These are phyloP conservation scores for Sebastes wilsoni DNA, from an alignment of 2,797 vertebrate genomes.

Conservation along the genomic window DNA sequence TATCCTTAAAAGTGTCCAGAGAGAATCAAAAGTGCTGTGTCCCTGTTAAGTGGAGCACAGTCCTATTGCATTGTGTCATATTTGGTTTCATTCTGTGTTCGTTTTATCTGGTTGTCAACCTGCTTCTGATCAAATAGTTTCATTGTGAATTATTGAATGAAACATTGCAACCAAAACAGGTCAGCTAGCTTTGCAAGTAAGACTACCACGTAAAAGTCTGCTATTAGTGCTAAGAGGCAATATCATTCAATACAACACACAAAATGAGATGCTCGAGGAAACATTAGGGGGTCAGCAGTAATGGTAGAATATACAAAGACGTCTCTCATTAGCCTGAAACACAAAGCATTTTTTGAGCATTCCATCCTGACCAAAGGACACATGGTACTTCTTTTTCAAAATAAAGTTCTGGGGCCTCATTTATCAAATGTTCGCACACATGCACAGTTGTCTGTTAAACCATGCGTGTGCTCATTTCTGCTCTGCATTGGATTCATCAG, in stretches of 20 bases:
- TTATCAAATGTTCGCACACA: neutral
- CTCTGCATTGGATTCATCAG: neutral
- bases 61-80: neutral
- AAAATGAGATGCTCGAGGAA: neutral
- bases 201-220: neutral
- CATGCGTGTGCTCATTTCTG: neutral
- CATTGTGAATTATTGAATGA: neutral
- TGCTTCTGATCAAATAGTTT: neutral
- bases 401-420: neutral
- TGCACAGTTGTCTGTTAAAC: neutral
- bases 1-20: neutral
- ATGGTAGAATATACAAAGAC: neutral
- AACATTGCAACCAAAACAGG: neutral
- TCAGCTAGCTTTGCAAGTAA: neutral
- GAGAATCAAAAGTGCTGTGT: neutral
- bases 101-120: neutral
- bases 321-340: neutral
- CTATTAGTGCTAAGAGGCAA: neutral
- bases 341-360: neutral
- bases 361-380: neutral
- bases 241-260: neutral
- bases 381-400: neutral
- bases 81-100: neutral
- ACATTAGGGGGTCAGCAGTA: neutral
- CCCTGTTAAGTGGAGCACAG: neutral